Conservation (phyloP, 37 sponge, comb jelly and placozoan species). For the Petrosia ficiformis region DNA sequence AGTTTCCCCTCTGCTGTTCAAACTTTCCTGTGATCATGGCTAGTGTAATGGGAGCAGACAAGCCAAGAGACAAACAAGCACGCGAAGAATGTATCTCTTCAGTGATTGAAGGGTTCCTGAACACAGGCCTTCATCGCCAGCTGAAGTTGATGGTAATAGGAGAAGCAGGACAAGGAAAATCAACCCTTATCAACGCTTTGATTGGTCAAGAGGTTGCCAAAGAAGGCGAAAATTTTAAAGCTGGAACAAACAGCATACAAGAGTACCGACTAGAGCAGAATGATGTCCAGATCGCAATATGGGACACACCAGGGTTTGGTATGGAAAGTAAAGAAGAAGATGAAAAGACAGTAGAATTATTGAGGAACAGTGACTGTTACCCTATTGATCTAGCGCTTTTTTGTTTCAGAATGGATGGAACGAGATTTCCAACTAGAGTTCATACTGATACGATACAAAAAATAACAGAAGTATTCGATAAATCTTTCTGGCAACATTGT, state of each 20-base stretch:
- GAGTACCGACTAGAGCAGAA: neutral
- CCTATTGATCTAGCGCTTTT: neutral
- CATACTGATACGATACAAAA: neutral
- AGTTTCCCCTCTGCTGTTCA: too few species aligned
- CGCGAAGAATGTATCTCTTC: neutral
- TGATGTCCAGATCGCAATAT: neutral
- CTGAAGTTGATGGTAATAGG: neutral
- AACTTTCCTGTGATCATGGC: too few species aligned
- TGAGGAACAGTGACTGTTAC: neutral
- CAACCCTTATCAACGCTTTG: neutral
- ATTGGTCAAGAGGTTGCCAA: slow-evolving; percentile 3
- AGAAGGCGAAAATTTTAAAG: neutral
- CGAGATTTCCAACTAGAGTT: neutral
- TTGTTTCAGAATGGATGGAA: neutral
- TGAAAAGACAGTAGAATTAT: neutral
- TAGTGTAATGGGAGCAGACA: neutral
- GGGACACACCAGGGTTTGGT: slow-evolving; percentile 9
- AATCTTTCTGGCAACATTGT: neutral
- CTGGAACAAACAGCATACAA: neutral
- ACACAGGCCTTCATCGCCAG: neutral
- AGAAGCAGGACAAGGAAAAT: slow-evolving; percentile 13
- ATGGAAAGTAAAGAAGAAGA: neutral
- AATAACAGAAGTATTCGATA: neutral
- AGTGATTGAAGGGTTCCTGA: neutral
- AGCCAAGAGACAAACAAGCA: neutral